phyloP scores from a whole-genome alignment of 2,888 invertebrate species.

The Drosophila subsilvestris region DNA sequence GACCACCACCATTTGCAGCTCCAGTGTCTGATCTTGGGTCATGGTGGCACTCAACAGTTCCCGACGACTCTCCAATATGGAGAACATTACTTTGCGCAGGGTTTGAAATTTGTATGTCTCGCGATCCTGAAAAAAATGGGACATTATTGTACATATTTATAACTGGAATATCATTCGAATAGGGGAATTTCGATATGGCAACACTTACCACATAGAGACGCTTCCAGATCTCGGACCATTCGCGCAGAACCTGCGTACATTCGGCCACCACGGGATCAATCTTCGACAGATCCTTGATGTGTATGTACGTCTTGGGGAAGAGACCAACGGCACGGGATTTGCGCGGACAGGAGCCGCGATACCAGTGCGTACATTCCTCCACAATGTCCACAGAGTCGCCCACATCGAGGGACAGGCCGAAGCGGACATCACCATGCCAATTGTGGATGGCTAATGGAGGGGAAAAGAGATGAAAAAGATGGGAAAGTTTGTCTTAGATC shows the following conservation, averaged over 20 bases:
- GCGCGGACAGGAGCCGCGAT: conserved; percentile 92
- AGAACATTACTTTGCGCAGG: conserved; percentile 94
- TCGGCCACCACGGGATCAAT: conserved; percentile 96
- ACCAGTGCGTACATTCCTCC: conserved; percentile 94
- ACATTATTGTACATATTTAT: background rate
- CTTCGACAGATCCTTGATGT: conserved; percentile 93
- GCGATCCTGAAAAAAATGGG: conserved; percentile 87
- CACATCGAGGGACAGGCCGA: conserved; percentile 93
- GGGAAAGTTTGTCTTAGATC: conserved; percentile 21
- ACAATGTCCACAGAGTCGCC: conserved; percentile 96
- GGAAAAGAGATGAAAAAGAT: conserved; percentile 11
- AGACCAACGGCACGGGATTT: conserved; percentile 88
- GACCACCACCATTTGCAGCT: conserved; percentile 93
- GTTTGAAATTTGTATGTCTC: conserved; percentile 93
- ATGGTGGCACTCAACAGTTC: conserved; percentile 94
- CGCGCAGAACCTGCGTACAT: conserved; percentile 94
- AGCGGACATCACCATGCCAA: conserved; percentile 92
- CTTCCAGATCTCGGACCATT: conserved; percentile 98
- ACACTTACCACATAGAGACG: conserved; percentile 93
- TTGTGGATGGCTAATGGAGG: conserved; percentile 90
- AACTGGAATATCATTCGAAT: background rate
- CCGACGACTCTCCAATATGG: conserved; percentile 93
- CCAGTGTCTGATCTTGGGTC: conserved; percentile 95
- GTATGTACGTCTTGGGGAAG: conserved; percentile 93
- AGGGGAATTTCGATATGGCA: background rate